Evolutionary conservation across 2,113 vertebrate species (phyloP).

Genomic region (Benitochromis conjunctus): DNA sequence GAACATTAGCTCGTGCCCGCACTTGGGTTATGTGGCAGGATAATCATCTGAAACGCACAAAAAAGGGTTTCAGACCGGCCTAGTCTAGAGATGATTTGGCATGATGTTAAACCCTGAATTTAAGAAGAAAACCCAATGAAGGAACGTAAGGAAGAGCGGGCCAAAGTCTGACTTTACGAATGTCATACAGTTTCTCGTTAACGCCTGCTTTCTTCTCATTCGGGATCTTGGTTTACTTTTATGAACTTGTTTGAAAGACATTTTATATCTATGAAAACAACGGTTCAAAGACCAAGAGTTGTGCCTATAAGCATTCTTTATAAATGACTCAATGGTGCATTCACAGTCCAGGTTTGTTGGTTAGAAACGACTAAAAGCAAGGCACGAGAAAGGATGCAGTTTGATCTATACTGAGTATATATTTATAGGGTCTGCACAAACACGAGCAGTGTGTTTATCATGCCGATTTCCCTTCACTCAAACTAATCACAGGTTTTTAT

Average conservation of each 20-base stretch:
- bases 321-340: neutral
- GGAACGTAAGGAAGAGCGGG: neutral
- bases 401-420: neutral
- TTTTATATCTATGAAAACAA: neutral
- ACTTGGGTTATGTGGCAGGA: too few relatives aligned
- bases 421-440: neutral
- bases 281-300: neutral
- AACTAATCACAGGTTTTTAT: neutral
- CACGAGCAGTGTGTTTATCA: neutral
- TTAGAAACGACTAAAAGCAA: fast-evolving
- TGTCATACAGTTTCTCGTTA: neutral
- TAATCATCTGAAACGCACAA: neutral
- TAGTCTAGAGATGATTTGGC: neutral
- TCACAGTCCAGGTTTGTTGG: neutral
- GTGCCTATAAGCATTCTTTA: neutral
- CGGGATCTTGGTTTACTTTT: fast-evolving
- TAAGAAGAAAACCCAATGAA: too few relatives aligned
- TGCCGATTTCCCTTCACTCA: neutral
- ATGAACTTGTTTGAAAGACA: neutral
- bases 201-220: neutral
- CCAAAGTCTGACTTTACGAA: neutral
- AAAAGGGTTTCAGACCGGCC: neutral
- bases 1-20: too few relatives aligned
- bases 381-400: neutral
- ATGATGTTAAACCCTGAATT: neutral